Base-by-base conservation (phyloP, 2,797 vertebrate species). In the Hippoglossus hippoglossus region DNA sequence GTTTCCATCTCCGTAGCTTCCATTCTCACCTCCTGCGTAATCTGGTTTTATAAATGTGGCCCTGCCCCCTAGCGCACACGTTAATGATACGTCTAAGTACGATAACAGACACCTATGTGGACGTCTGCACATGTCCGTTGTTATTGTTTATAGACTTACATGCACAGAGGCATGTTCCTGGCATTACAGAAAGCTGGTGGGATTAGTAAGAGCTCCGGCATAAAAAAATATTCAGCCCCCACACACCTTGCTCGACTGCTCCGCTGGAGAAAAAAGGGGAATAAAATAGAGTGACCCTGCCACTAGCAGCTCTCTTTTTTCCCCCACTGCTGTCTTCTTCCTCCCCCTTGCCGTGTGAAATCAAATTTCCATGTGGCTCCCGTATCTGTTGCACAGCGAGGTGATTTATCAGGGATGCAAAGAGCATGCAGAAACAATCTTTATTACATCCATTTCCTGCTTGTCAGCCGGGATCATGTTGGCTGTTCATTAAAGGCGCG, bases 391-490 rank as follows among this genome's bases (percentile, higher is more conserved):
- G 96, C 96, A 96, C 96, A 97, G 97, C 95, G 93, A 96, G 97
- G 97, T 97, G 96, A 98, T 98, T 98, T 98, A 98, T 98, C 97
- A 98, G 96, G 96, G 97, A 99, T 98, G 97, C 97, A 97, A 99
- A 98, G 97, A 98, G 97, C 98, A 97, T 98, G 97, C 97, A 98
- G 97, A 98, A 99, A 98, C 96, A 97, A 98, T 98, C 98, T 98
- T 99, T 99, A 99, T 98, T 99, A 98, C 97, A 98, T 98, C 97
- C 96, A 99, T 99, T 99, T 99, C 97, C 97, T 98, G 97, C 97
- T 98, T 99, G 97, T 99, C 97, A 99, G 97, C 95, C 95, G 95
- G 97, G 97, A 99, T 99, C 97, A 98, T 99, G 97, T 99, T 97
- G 97, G 97, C 97, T 99, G 98, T 99, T 99, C 97, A 98, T 98